A percentile compares a stretch with the other conserved stretches of the same genome.
These are phyloP conservation scores for Xiphophorus hellerii DNA, from an alignment of 2,113 vertebrate species.

Conservation along the genomic window DNA sequence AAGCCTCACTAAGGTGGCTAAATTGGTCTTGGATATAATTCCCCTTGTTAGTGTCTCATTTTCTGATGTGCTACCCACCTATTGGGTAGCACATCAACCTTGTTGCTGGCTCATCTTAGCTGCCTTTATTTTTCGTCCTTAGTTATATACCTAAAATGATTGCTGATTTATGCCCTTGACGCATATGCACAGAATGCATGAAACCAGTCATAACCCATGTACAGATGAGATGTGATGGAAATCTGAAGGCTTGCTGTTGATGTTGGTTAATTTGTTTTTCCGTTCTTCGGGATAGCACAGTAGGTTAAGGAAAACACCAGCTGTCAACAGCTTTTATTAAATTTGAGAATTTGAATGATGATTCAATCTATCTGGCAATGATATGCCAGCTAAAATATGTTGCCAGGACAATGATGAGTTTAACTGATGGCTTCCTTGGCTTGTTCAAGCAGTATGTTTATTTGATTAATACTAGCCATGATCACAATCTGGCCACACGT, in stretches of 20 bases:
- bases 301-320: constrained; percentile 21
- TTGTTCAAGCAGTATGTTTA: constrained; percentile 18
- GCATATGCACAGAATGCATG: constrained; percentile 31
- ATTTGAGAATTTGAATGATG: constrained; percentile 26
- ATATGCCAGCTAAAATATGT: constrained; percentile 28
- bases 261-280: neutral
- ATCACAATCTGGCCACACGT: constrained; percentile 27
- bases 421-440: constrained; percentile 43
- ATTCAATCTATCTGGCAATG: constrained; percentile 50
- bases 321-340: constrained; percentile 36
- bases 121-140: constrained; percentile 11
- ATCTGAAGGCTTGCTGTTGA: constrained; percentile 20
- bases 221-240: neutral
- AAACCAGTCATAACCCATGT: constrained; percentile 10
- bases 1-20: constrained; percentile 46
- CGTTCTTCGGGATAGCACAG: constrained; percentile 17
- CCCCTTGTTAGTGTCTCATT: constrained; percentile 42
- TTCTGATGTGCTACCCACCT: constrained; percentile 20
- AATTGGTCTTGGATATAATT: constrained; percentile 49
- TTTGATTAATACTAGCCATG: constrained; percentile 32
- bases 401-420: constrained; percentile 29
- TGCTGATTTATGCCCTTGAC: constrained; percentile 30
- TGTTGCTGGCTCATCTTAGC: constrained; percentile 45
- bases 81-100: neutral
- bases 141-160: constrained; percentile 12